Percentiles rank a stretch among this genome's conserved stretches.
These are phyloP conservation scores for Aphelenchoides bicaudatus DNA, from an alignment of 2,888 invertebrate species.

Conservation along the genomic window DNA sequence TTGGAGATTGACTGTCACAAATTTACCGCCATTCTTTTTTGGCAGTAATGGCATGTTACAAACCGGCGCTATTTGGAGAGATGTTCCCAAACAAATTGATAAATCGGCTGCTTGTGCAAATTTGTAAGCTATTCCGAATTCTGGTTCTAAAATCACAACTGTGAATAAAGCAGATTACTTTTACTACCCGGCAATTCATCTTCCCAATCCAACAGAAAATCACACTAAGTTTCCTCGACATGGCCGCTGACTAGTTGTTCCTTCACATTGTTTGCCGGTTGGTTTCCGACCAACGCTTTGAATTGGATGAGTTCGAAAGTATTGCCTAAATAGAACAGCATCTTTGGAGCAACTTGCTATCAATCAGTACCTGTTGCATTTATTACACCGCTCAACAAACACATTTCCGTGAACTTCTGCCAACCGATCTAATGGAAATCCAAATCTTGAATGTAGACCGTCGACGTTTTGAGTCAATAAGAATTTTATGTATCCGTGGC, in stretches of 20 bases:
- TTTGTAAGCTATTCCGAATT: neutral
- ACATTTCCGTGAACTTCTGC: conserved; percentile 97
- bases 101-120: conserved; percentile 77
- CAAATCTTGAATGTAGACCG: conserved; percentile 87
- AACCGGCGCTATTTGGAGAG: conserved; percentile 92
- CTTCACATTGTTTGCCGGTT: conserved; percentile 70
- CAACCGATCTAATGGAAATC: conserved; percentile 74
- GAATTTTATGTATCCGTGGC: conserved; percentile 62
- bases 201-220: conserved; percentile 96
- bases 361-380: conserved; percentile 73
- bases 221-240: conserved; percentile 75
- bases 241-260: conserved; percentile 23
- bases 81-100: conserved; percentile 91
- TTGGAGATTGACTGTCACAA: conserved; percentile 91
- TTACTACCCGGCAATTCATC: conserved; percentile 87
- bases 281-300: conserved; percentile 77
- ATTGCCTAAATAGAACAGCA: conserved; percentile 68
- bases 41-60: conserved; percentile 84
- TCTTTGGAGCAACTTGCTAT: neutral
- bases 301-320: conserved; percentile 71
- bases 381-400: conserved; percentile 87
- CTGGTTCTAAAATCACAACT: conserved; percentile 65
- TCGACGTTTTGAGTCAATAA: conserved; percentile 96
- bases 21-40: conserved; percentile 78
- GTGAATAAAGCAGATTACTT: conserved; percentile 40